These are phyloP conservation scores for Idaea straminata DNA, from an alignment of 2,888 invertebrate genomes.

Conservation along the genomic window DNA sequence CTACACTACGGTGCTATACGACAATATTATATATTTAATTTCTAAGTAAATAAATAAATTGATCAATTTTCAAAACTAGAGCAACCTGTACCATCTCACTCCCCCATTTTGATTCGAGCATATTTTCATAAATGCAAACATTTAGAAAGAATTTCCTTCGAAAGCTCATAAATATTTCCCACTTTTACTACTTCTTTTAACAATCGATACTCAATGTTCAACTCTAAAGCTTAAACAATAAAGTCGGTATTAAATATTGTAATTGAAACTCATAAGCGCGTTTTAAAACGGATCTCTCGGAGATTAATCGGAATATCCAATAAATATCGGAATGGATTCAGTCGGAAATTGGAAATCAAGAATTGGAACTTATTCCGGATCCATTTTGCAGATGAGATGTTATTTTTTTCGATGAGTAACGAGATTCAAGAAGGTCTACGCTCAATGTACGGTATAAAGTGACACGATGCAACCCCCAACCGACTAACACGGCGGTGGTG, in stretches of 20 bases:
- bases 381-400: constrained; percentile 76
- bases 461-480: neutral
- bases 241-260: constrained; percentile 30
- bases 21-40: too few species aligned
- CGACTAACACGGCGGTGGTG: too few species aligned
- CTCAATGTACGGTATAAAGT: neutral
- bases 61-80: constrained; percentile 7
- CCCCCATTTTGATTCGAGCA: constrained; percentile 70
- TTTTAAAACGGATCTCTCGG: constrained; percentile 67
- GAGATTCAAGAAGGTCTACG: constrained; percentile 4
- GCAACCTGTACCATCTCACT: constrained; percentile 42
- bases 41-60: constrained; percentile 4
- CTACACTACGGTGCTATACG: neutral
- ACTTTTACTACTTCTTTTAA: constrained; percentile 66
- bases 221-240: constrained; percentile 33
- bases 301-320: constrained; percentile 76
- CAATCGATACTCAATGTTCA: constrained; percentile 31
- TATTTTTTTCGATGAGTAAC: constrained; percentile 59
- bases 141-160: constrained; percentile 77
- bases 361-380: constrained; percentile 72
- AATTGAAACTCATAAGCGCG: constrained; percentile 60
- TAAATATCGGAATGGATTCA: constrained; percentile 75
- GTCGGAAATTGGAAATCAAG: constrained; percentile 75
- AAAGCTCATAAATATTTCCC: constrained; percentile 79
- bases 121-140: constrained; percentile 81